A percentile compares a stretch with the other conserved stretches of the same genome.
Evolutionary conservation across 2,888 invertebrate genomes (phyloP).

Genomic region (Catocala sponsa): DNA sequence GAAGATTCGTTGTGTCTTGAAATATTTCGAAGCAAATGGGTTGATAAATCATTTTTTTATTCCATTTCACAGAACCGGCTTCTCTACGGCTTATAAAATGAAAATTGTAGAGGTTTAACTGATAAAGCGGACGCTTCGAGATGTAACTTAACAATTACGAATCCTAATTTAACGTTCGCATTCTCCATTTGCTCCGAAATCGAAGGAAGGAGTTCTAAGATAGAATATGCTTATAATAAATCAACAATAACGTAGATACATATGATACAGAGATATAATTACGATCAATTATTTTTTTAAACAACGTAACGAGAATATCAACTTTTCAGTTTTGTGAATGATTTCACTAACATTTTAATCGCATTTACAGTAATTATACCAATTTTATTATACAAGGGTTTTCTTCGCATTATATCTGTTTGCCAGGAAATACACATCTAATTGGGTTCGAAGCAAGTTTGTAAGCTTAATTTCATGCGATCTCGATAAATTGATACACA

Average conservation of each 20-base stretch:
- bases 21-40: conserved; percentile 58
- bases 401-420: conserved; percentile 43
- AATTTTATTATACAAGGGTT: conserved; percentile 50
- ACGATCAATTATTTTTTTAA: conserved; percentile 77
- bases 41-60: conserved; percentile 3
- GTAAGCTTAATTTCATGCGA: conserved; percentile 72
- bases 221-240: conserved; percentile 83
- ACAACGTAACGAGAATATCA: conserved; percentile 86
- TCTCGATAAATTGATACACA: conserved; percentile 69
- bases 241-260: conserved; percentile 83
- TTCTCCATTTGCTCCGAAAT: conserved; percentile 52
- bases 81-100: too few relatives aligned
- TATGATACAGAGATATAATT: conserved; percentile 80
- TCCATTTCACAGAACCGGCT: too few relatives aligned
- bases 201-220: conserved; percentile 52
- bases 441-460: conserved; percentile 71
- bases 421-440: conserved; percentile 63
- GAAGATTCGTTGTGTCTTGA: conserved; percentile 78
- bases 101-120: neutral
- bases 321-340: conserved; percentile 88
- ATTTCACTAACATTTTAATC: conserved; percentile 82
- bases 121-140: conserved; percentile 17
- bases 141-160: conserved; percentile 36
- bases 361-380: conserved; percentile 62
- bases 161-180: conserved; percentile 40